These are phyloP conservation scores for Macrobrachium rosenbergii DNA, from an alignment of 1,140 invertebrate genomes.

Conservation along the genomic window DNA sequence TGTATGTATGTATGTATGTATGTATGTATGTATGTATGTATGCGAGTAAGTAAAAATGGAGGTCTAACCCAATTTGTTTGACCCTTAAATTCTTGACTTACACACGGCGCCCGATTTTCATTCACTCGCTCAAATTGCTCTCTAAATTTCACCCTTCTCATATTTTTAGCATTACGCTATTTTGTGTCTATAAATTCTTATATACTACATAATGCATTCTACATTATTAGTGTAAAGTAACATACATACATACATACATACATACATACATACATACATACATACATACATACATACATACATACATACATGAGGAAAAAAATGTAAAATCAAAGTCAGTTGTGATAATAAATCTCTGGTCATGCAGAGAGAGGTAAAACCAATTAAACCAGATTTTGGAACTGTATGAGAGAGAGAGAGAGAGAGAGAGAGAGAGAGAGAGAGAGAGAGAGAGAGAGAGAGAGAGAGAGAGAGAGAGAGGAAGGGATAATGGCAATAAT, in stretches of 20 bases:
- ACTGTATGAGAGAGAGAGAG: too few relatives aligned
- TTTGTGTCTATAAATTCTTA: too few relatives aligned
- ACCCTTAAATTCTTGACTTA: background rate
- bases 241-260: slow-evolving; percentile 34
- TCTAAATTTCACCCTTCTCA: background rate
- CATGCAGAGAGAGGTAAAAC: too few relatives aligned
- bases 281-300: slow-evolving; percentile 23
- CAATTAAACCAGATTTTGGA: too few relatives aligned
- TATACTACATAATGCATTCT: background rate
- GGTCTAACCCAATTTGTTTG: background rate
- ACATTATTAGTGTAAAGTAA: too few relatives aligned
- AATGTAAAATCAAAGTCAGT: background rate
- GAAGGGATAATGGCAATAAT: too few relatives aligned
- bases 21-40: background rate
- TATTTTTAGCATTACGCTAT: too few relatives aligned
- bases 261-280: slow-evolving; percentile 31
- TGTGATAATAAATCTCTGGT: too few relatives aligned
- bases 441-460: too few relatives aligned
- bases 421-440: too few relatives aligned
- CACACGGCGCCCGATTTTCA: background rate
- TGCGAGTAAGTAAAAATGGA: background rate
- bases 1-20: slow-evolving; percentile 35
- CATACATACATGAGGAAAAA: slow-evolving; percentile 16
- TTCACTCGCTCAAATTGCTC: background rate
- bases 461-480: too few relatives aligned